Evolutionary conservation across 2,797 vertebrate genomes (phyloP).

Genomic region (Argya squamiceps): DNA sequence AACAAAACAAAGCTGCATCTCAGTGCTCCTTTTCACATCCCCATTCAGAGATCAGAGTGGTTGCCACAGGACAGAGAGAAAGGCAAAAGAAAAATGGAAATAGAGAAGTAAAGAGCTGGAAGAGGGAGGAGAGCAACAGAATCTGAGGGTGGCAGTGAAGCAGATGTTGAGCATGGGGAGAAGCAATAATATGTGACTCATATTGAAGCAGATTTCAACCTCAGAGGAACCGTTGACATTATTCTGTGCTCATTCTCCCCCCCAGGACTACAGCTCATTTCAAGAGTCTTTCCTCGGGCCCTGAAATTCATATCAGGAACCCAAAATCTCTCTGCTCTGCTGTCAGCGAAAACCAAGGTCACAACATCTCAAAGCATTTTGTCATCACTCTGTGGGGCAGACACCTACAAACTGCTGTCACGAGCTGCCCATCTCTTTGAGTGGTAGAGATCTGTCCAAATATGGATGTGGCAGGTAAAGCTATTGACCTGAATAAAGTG

Average conservation of each 20-base stretch:
- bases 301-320: constrained; percentile 47
- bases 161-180: neutral
- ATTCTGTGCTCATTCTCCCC: neutral
- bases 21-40: neutral
- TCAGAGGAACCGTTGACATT: neutral
- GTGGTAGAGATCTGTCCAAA: neutral
- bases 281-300: neutral
- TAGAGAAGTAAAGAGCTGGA: neutral
- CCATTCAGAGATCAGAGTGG: neutral
- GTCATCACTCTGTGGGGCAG: neutral
- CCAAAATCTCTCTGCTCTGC: neutral
- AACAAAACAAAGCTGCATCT: neutral
- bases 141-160: neutral
- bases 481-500: neutral
- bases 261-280: constrained; percentile 12
- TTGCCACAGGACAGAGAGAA: neutral
- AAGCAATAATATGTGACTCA: neutral
- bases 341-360: neutral
- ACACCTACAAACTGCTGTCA: neutral
- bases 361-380: neutral
- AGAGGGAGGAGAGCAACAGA: neutral
- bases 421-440: neutral
- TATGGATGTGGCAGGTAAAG: rapidly evolving
- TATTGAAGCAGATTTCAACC: neutral
- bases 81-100: neutral